Percentiles rank a stretch among this genome's conserved stretches.
phyloP scores from a whole-genome alignment of 2,797 vertebrate genomes.

The Gallinago solitaria region DNA sequence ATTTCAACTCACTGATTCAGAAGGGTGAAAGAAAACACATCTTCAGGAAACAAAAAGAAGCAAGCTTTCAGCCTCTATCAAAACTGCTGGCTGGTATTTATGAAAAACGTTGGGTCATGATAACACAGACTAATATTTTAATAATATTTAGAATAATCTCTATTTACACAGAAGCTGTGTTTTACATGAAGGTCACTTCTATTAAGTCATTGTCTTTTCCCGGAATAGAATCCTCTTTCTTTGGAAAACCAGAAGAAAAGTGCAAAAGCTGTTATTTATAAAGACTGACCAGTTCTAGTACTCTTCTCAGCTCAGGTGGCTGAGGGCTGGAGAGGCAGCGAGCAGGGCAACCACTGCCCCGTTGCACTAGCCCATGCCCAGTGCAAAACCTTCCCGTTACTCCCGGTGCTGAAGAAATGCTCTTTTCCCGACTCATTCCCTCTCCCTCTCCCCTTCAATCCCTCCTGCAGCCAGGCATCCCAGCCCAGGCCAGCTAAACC shows the following conservation, averaged over 20 bases:
- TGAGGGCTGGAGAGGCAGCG: neutral
- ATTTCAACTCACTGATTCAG: neutral
- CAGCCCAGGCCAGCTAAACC: fast-evolving
- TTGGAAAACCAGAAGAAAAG: neutral
- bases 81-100: neutral
- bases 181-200: neutral
- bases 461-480: fast-evolving
- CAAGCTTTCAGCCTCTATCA: neutral
- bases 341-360: neutral
- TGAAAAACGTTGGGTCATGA: neutral
- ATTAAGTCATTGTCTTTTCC: neutral
- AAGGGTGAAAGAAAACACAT: neutral
- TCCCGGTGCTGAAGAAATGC: neutral
- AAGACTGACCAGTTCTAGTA: neutral
- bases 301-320: neutral
- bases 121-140: neutral
- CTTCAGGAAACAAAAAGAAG: neutral
- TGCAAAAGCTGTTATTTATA: neutral
- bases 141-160: neutral
- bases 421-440: neutral
- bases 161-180: neutral
- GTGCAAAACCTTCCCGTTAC: neutral
- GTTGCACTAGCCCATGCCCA: neutral
- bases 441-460: neutral
- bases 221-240: neutral